Conservation (phyloP, 2,888 invertebrate genomes). For the Spilosoma lubricipeda region DNA sequence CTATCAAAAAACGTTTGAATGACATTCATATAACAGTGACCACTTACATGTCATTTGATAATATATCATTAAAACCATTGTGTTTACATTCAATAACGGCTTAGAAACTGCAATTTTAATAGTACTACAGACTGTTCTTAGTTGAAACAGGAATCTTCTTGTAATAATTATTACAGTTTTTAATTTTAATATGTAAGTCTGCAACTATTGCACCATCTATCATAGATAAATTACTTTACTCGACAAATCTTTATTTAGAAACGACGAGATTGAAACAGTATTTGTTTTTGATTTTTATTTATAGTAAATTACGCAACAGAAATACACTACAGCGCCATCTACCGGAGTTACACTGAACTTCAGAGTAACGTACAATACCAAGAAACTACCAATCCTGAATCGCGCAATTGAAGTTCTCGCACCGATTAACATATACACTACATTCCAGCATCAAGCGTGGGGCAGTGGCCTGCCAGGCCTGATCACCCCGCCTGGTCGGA, state of each 20-base stretch:
- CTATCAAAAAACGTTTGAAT: not conserved
- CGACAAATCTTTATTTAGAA: not conserved
- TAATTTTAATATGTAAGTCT: not conserved
- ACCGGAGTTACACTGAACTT: no score
- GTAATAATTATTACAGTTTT: not conserved
- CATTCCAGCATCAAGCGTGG: no score
- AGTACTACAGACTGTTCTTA: not conserved
- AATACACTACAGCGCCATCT: no score
- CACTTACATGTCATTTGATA: slow-evolving; percentile 1
- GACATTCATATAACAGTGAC: slow-evolving; percentile 1
- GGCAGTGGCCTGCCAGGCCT: no score
- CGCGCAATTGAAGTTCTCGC: no score
- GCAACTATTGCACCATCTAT: not conserved
- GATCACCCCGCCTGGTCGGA: no score
- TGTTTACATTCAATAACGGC: slow-evolving; percentile 1
- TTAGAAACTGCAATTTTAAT: not conserved
- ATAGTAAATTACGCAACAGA: no score
- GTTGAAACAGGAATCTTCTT: not conserved
- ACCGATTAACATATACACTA: no score
- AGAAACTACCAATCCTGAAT: no score
- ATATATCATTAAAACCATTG: slow-evolving; percentile 7
- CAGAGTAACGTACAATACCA: no score
- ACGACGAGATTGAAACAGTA: not conserved
- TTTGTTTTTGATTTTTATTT: not conserved
- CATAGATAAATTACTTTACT: slow-evolving; percentile 1